Base-by-base conservation (phyloP, 2,888 invertebrate species). In the Andrena haemorrhoa region DNA sequence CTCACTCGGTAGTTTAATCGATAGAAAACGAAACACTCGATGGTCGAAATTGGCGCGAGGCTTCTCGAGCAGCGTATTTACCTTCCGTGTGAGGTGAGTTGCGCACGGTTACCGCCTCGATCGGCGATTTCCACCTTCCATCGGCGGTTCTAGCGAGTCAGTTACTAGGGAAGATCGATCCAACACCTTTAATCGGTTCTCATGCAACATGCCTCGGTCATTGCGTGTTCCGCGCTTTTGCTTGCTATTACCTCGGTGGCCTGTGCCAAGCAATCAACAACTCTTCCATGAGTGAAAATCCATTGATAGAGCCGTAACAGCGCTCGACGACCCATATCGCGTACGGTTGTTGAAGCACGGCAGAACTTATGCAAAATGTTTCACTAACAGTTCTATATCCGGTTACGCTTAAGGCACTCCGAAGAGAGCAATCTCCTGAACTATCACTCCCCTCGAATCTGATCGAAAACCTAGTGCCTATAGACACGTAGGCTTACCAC, bases 111-210 rank as follows among this genome's bases (percentile, higher is more conserved):
- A 33, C 63, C 51, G 53, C 35, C 65, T 10, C 63, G 71, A 75
- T 68, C 65, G 35, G 68, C 64, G 51, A 64, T 76, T 82, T 78
- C 51, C 71, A 63, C 64, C 64, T 80, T 73, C 75, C 49, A 65
- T 84, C 71, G 78, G 73, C 65, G 51, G 80, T 41, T 29, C 60
- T 71, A 31, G 80, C 68, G 69, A 80, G 84, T 84, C 86, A 89
- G 87, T 87, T 89, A 90, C 90, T 80, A 90, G 82, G 87, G 83
- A 89, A 81, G 80, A 90, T 90, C 90, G 90, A 90, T 84, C 86
- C 83, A 90, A 89, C 86, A 87, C 84, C 85, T 89, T 83, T 89
- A 89, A 90, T 84, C 85, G 86, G 82, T 79, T 83, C 76, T 88
- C 88, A 82, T 87, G 85, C 66, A 51, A 68, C 60, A 60, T 77